A percentile compares a stretch with the other conserved stretches of the same genome.
These are phyloP conservation scores for Hormaphis cornu DNA, from an alignment of 1,140 invertebrate species.

Conservation along the genomic window DNA sequence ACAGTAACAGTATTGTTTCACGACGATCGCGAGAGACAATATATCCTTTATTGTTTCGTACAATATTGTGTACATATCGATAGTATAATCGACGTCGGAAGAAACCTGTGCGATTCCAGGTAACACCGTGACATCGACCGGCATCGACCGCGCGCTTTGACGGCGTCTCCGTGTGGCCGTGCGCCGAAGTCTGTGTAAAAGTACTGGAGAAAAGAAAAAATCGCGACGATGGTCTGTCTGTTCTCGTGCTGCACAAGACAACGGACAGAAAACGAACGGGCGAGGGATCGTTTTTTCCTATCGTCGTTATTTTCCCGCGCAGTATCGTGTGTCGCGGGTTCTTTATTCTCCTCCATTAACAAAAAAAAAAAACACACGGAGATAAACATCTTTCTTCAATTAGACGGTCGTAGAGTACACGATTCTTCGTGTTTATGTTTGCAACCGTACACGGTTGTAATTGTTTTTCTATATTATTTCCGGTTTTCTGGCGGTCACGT, in stretches of 20 bases:
- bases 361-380: no score
- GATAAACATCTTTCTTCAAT: no score
- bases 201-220: slow-evolving; percentile 1
- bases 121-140: slow-evolving; percentile 18
- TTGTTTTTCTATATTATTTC: no score
- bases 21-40: slow-evolving; percentile 7
- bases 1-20: background rate
- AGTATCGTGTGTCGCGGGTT: background rate
- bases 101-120: background rate
- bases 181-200: no score
- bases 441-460: no score
- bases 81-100: background rate
- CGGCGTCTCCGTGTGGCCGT: no score
- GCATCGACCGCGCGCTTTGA: background rate
- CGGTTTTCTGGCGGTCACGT: no score
- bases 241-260: background rate
- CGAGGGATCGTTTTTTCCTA: background rate
- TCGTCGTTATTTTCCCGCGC: background rate
- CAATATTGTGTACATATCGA: no score
- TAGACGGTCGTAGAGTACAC: no score
- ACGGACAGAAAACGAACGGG: background rate
- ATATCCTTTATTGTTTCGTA: background rate
- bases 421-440: no score
- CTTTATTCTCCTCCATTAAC: no score
- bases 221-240: background rate